Base-by-base conservation (phyloP, 1,140 invertebrate genomes). In the Saxidomus purpurata region DNA sequence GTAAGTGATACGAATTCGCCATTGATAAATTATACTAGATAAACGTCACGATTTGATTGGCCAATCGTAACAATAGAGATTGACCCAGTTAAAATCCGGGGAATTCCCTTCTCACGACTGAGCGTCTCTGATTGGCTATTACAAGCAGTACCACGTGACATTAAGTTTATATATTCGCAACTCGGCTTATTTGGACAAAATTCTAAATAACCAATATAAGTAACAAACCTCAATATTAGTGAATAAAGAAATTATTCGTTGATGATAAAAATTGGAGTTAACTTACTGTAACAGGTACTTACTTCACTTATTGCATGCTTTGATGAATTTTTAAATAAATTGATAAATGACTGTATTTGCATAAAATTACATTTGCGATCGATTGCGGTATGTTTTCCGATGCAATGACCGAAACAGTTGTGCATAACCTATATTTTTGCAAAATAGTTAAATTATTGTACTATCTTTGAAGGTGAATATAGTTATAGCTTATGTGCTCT, bases 51-150 rank as follows among this genome's bases (percentile, higher is more conserved):
- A 19, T 19, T 15, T n/a, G 11, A 71, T 79, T 55, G 49, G 74
- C 74, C 74, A 79, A 79, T 79, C 40, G 34, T 52, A 79, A 49
- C 43, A 49, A 47, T 79, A 49, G 40, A 47, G 38, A 22, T 25
- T 82, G 59, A 67, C 80, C 80, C 67, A 82, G 80, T 52, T 79
- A 52, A 52, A 63, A 59, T 80, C 34, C 8, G 19, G 80, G 80
- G 80, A 67, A 43, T 82, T 47, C 80, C 80, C 80, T 81, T 61
- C 55, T 63, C 80, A 82, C 55, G 34, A 40, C 28, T 43, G 15
- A 11, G 6, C 22, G 4, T 25, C 55, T 8, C 3, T 38, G 55
- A 82, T 82, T 82, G 80, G 80, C 17, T 67, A 59, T 34, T 67
- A 40, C 6, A 11, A 13, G 0, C 0, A 4, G 25, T 34, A 82